Conservation (phyloP, 2,888 invertebrate genomes). For the Nymphalis polychloros region DNA sequence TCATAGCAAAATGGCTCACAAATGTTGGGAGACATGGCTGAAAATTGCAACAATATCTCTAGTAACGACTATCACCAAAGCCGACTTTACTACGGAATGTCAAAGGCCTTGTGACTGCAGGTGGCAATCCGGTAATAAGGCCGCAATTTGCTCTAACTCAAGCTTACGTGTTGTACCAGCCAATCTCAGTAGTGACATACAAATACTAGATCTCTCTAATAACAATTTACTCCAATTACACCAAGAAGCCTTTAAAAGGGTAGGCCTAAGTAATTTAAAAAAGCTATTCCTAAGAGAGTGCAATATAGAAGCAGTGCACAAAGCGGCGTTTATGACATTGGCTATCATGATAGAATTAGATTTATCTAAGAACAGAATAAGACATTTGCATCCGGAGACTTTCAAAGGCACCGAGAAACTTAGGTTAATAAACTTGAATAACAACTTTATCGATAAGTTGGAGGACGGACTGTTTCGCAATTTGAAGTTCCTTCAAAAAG, state of each 20-base stretch:
- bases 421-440: constrained; percentile 87
- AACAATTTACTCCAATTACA: constrained; percentile 85
- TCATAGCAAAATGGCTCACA: constrained; percentile 76
- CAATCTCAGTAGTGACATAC: constrained; percentile 87
- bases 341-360: constrained; percentile 91
- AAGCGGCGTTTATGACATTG: constrained; percentile 88
- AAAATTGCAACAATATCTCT: constrained; percentile 64
- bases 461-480: constrained; percentile 89
- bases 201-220: constrained; percentile 87
- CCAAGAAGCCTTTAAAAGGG: constrained; percentile 85
- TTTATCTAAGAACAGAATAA: constrained; percentile 87
- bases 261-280: constrained; percentile 89
- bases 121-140: constrained; percentile 93
- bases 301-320: constrained; percentile 85
- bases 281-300: constrained; percentile 90
- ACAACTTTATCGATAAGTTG: constrained; percentile 88
- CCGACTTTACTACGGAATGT: constrained; percentile 84
- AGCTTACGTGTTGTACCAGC: constrained; percentile 86
- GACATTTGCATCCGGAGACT: constrained; percentile 84
- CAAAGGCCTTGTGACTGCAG: constrained; percentile 89
- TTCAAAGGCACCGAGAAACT: constrained; percentile 88
- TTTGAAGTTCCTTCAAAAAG: constrained; percentile 87
- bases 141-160: constrained; percentile 89
- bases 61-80: constrained; percentile 58
- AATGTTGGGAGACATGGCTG: constrained; percentile 77